Evolutionary conservation across 2,888 invertebrate genomes (phyloP).

Genomic region (Drosophila barbarae): DNA sequence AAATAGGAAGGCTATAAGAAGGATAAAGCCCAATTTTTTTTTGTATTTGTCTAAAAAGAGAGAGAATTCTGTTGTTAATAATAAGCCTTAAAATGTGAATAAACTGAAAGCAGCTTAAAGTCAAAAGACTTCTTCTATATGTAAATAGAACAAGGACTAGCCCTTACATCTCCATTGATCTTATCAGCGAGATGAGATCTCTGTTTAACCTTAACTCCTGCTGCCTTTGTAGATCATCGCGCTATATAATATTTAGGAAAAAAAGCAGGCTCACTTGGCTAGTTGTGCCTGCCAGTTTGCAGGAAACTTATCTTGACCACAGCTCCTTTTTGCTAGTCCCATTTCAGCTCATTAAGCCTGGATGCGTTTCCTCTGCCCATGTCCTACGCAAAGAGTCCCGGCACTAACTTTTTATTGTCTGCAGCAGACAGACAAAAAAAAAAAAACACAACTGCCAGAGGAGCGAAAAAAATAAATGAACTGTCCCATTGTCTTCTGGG

Average conservation of each 20-base stretch:
- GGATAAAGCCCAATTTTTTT: background rate
- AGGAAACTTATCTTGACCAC: constrained; percentile 30
- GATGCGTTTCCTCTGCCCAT: constrained; percentile 53
- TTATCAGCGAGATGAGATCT: constrained; percentile 5
- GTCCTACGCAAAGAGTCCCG: constrained; percentile 65
- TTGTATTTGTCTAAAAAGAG: background rate
- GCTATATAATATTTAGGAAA: background rate
- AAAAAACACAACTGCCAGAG: constrained; percentile 7
- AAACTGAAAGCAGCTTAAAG: background rate
- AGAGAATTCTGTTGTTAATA: background rate
- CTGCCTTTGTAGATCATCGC: constrained; percentile 2
- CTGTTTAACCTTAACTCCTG: constrained; percentile 2
- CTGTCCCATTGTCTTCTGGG: constrained; percentile 42
- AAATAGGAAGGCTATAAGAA: background rate
- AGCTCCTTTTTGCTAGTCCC: constrained; percentile 23
- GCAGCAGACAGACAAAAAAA: constrained; percentile 1
- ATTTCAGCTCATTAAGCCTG: constrained; percentile 58
- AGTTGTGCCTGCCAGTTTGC: constrained; percentile 5
- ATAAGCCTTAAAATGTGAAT: background rate
- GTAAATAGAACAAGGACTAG: constrained; percentile 13
- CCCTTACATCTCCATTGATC: constrained; percentile 10
- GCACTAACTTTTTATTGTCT: constrained; percentile 53
- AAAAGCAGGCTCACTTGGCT: background rate
- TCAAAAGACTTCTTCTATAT: background rate
- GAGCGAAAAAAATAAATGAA: constrained; percentile 44